Percentiles rank a stretch among this genome's conserved stretches.
Conservation (phyloP, 2,888 invertebrate species). For the Eledone cirrhosa region DNA sequence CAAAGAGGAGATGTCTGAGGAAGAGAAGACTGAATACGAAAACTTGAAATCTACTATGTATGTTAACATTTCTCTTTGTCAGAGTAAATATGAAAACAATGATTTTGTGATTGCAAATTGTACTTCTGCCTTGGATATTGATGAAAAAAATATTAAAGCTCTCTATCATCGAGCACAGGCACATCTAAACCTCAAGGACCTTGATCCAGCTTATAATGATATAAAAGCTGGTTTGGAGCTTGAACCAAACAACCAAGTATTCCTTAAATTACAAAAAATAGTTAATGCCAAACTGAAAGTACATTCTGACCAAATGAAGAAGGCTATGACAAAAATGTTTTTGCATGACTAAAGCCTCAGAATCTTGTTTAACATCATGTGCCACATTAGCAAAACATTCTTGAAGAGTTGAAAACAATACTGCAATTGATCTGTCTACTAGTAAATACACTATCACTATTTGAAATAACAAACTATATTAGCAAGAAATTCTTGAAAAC, state of each 20-base stretch:
- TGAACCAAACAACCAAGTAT: slow-evolving; percentile 72
- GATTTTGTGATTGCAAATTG: slow-evolving; percentile 75
- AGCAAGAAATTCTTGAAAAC: too few relatives aligned
- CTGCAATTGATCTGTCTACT: too few relatives aligned
- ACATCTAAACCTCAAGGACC: slow-evolving; percentile 62
- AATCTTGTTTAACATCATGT: too few relatives aligned
- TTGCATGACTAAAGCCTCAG: background rate
- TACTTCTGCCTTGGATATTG: slow-evolving; percentile 67
- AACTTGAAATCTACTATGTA: slow-evolving; percentile 70
- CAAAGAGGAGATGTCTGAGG: slow-evolving; percentile 31
- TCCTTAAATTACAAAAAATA: slow-evolving; percentile 72
- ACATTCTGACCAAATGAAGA: slow-evolving; percentile 32
- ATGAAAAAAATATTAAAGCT: slow-evolving; percentile 69
- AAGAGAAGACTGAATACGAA: slow-evolving; percentile 34
- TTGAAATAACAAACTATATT: too few relatives aligned
- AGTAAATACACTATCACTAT: too few relatives aligned
- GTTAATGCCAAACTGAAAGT: slow-evolving; percentile 62
- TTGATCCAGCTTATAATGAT: slow-evolving; percentile 66
- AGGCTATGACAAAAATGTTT: slow-evolving; percentile 37
- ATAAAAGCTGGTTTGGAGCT: slow-evolving; percentile 75
- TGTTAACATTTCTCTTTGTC: slow-evolving; percentile 85
- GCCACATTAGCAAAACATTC: too few relatives aligned
- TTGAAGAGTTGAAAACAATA: too few relatives aligned
- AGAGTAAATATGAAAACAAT: slow-evolving; percentile 76
- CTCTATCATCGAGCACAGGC: slow-evolving; percentile 70